Evolutionary conservation across 2,797 vertebrate genomes (phyloP), one percentile per base, ranked within the genome.

Genomic region (Cossypha polioptera): DNA sequence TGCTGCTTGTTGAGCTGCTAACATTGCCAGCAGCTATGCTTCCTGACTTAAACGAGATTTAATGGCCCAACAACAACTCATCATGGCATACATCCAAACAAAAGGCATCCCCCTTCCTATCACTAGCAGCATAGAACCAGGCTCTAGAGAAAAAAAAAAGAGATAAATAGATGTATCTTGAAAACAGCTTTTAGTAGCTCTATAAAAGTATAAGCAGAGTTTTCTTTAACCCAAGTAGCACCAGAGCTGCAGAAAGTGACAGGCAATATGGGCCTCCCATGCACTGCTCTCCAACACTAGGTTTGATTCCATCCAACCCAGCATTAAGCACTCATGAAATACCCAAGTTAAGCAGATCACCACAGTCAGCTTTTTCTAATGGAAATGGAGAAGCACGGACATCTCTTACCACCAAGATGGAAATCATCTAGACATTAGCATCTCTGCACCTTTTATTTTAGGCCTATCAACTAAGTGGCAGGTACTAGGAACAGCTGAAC

Each of bases 181-280:
- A 77, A 88, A 62, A 7, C 33, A 43, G 28, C 5, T 91, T 81
- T 91, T 7, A 73, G 42, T 11, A 83, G 25, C 11, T 28, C 67
- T 48, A 63, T 36, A 47, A 17, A 92, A 83, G 38, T 9, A 9
- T 38, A 57, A 85, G 25, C 25, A 71, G 43, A 68, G 16, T 47
- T 38, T 74, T 38, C 45, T 67, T 72, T 45, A 89, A 79, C 4
- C 5, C 35, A 55, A 61, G 51, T 3, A 80, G 57, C 57, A 63
- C 15, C 40, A 73, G 47, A 91, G 85, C 20, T 55, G 33, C 40
- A 80, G 43, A 58, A 86, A 38, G 11, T 35, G 26, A 9, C 21
- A 25, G 0, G 2, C 4, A 28, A 24, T 59, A 5, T 5, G 4
- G n/a, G 25, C 35, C 10, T 33, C 28, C 31, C 20, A 74, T 4